Evolutionary conservation across 2,797 vertebrate genomes (phyloP).

Genomic region (Sebastes diploproa): DNA sequence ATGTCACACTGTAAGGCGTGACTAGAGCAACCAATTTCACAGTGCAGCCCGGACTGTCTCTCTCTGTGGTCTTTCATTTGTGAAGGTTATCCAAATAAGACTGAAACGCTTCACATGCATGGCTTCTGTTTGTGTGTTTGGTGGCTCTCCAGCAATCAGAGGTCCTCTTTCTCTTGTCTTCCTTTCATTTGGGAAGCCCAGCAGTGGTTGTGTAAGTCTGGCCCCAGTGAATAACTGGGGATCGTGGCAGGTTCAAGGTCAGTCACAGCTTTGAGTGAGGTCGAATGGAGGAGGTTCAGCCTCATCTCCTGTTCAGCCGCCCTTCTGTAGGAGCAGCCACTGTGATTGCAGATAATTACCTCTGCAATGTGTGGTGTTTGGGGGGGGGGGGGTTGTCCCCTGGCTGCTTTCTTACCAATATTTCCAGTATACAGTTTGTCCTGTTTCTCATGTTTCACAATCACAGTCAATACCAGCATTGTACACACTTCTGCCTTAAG

Average conservation of each 20-base stretch:
- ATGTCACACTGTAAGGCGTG: constrained; percentile 25
- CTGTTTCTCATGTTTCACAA: background rate
- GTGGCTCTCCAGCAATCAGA: constrained; percentile 13
- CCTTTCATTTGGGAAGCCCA: constrained; percentile 18
- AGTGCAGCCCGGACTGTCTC: constrained; percentile 23
- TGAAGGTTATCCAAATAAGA: constrained; percentile 52
- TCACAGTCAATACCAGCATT: background rate
- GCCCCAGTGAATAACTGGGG: constrained; percentile 4
- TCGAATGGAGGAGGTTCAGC: constrained; percentile 24
- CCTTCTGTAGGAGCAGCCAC: constrained; percentile 20
- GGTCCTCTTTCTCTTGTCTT: constrained; percentile 13
- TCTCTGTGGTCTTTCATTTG: constrained; percentile 35
- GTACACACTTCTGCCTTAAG: background rate
- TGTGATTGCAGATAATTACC: constrained; percentile 70
- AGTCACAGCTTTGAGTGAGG: constrained; percentile 19
- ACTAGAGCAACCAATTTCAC: constrained; percentile 58
- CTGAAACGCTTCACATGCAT: constrained; percentile 1
- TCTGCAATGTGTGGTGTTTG: constrained; percentile 42
- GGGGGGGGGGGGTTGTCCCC: background rate
- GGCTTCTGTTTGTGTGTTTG: constrained; percentile 20
- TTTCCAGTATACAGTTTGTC: background rate
- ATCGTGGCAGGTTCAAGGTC: constrained; percentile 58
- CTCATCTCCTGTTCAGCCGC: background rate
- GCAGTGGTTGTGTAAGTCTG: constrained; percentile 8
- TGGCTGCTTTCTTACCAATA: background rate